A percentile compares a stretch with the other conserved stretches of the same genome.
phyloP scores from a whole-genome alignment of 2,113 vertebrate genomes.

The Odocoileus virginianus region DNA sequence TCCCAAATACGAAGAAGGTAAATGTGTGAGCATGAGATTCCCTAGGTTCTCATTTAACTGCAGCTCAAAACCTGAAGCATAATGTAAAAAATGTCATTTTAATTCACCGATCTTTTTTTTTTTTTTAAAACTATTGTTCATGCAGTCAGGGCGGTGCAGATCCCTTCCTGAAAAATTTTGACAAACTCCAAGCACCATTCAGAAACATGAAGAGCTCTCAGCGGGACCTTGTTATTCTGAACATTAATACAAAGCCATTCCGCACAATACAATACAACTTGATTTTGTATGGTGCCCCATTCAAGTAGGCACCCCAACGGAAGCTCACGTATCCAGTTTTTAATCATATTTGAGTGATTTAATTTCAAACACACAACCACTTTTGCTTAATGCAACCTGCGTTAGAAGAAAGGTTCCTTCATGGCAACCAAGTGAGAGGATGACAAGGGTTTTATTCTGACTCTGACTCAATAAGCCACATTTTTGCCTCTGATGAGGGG shows the following conservation, averaged over 20 bases:
- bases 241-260: background rate
- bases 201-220: slow-evolving; percentile 48
- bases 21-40: accelerated
- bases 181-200: slow-evolving; percentile 49
- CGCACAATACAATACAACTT: slow-evolving; percentile 44
- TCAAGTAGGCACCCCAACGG: background rate
- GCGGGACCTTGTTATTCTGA: background rate
- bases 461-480: slow-evolving; percentile 31
- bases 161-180: slow-evolving; percentile 39
- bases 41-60: background rate
- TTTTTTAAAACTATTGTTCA: background rate
- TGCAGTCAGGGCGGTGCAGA: background rate
- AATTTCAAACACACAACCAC: slow-evolving; percentile 67
- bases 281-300: slow-evolving; percentile 65
- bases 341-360: slow-evolving; percentile 63
- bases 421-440: background rate
- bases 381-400: slow-evolving; percentile 52
- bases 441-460: slow-evolving; percentile 53
- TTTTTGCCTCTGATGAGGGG: slow-evolving; percentile 41
- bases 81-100: slow-evolving; percentile 24
- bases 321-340: slow-evolving; percentile 49
- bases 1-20: accelerated
- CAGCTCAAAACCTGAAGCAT: background rate
- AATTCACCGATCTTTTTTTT: background rate
- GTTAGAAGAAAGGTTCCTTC: slow-evolving; percentile 15